Evolutionary conservation across 2,888 invertebrate species (phyloP), one percentile per base, ranked within the genome.

Genomic region (Geotrupes spiniger): DNA sequence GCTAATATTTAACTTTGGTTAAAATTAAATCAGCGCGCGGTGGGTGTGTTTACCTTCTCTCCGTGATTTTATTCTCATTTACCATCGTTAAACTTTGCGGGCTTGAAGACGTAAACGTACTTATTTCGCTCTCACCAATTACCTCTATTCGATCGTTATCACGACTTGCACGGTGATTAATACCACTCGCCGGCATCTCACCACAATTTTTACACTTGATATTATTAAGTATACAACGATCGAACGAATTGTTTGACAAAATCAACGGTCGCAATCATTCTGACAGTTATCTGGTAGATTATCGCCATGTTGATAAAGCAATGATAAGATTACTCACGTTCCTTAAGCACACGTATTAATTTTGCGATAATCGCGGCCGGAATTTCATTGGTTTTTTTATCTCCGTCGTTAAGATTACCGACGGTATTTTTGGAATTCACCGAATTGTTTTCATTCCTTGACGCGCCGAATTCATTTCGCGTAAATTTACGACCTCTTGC

Each of bases 131-230:
- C 10, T 46, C 50, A 1, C 31, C 31, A 38, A 50, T 25, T 16
- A 50, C 50, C 27, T 50, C 50, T 5, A 50, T 50, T 5, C 49
- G 37, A 41, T 49, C 49, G 40, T 38, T 45, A 16, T 45, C 27
- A 15, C 11, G 12, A 15, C 14, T 31, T 2, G 16, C 26, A 11
- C 21, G 15, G 11, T 14, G 12, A 33, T 39, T 42, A 42, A 36
- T 47, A 27, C 9, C 38, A 8, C 10, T 14, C 21, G 15, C 4
- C 2, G 48, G 27, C 43, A 43, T 43, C 14, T 27, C 16, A n/a
- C n/a, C 9, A 36, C 6, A 31, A 2, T 12, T 2, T 31, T 31
- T 5, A n/a, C n/a, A 5, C 6, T 12, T 31, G 9, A 31, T 31
- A n/a, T n/a, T 12, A n/a, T n/a, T n/a, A n/a, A n/a, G n/a, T n/a